phyloP scores from a whole-genome alignment of 2,888 invertebrate species.

The Lepetodrilus schrolli region DNA sequence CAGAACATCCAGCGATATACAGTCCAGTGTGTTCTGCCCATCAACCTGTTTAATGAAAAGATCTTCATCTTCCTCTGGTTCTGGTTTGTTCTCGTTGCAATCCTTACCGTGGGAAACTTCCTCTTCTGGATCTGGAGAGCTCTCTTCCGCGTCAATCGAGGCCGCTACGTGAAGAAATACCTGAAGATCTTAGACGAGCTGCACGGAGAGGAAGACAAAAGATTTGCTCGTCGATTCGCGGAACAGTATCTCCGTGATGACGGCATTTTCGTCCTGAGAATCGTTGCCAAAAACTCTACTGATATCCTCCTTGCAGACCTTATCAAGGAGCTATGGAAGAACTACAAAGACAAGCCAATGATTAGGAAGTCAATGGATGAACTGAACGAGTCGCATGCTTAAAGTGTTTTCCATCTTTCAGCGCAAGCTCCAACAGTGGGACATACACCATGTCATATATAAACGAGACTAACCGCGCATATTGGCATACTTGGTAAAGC shows the following conservation, averaged over 20 bases:
- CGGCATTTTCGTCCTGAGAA: conserved; percentile 62
- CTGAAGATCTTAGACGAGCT: conserved; percentile 62
- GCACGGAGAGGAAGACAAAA: conserved; percentile 62
- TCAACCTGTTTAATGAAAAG: conserved; percentile 70
- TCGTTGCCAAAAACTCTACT: conserved; percentile 67
- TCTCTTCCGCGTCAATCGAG: conserved; percentile 58
- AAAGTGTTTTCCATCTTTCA: too few species aligned
- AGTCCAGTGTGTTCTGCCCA: conserved; percentile 66
- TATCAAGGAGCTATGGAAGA: conserved; percentile 61
- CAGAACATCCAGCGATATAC: conserved; percentile 67
- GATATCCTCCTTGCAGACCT: conserved; percentile 67
- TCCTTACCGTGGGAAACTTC: conserved; percentile 61
- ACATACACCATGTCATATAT: too few species aligned
- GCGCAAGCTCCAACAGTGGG: too few species aligned
- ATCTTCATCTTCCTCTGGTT: conserved; percentile 70
- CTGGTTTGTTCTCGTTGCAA: conserved; percentile 66
- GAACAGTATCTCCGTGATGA: conserved; percentile 68
- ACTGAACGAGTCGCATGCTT: conserved; percentile 53
- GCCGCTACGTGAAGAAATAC: conserved; percentile 65
- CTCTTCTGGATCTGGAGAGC: conserved; percentile 65
- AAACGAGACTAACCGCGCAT: too few species aligned
- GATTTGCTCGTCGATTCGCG: conserved; percentile 62
- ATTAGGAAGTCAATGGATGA: conserved; percentile 56
- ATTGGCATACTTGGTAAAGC: too few species aligned
- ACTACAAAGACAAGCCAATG: conserved; percentile 61